Evolutionary conservation across 2,113 vertebrate species (phyloP).

Genomic region (Meriones unguiculatus): DNA sequence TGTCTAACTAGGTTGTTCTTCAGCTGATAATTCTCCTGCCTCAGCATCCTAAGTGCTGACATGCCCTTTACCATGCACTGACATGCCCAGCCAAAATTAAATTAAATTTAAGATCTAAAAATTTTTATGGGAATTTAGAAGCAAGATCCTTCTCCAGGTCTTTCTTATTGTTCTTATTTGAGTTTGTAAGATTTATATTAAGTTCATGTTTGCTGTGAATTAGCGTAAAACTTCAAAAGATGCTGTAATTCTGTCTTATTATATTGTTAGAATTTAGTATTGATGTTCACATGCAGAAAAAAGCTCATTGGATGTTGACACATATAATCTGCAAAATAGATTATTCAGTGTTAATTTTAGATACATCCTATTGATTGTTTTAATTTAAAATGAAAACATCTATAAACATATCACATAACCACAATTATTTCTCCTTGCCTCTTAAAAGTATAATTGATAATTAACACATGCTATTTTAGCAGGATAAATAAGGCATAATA

Average conservation of each 20-base stretch:
- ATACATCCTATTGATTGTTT: background rate
- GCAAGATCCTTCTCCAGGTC: background rate
- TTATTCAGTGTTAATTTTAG: background rate
- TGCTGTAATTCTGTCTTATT: background rate
- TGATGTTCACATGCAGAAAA: background rate
- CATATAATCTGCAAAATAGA: constrained; percentile 5
- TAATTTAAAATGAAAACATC: background rate
- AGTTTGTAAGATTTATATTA: constrained; percentile 7
- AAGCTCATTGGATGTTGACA: background rate
- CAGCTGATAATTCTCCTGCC: background rate
- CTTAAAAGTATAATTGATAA: background rate
- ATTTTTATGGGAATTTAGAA: constrained; percentile 20
- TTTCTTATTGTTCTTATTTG: constrained; percentile 36
- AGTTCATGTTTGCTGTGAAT: background rate
- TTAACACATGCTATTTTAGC: background rate
- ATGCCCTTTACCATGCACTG: background rate
- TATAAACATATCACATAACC: background rate
- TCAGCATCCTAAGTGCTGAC: background rate
- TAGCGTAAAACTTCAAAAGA: background rate
- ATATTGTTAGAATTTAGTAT: background rate
- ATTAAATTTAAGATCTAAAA: background rate
- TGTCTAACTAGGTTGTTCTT: too few species aligned
- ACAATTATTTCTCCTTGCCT: background rate
- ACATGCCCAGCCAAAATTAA: background rate
- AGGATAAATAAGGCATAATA: too few species aligned